Conservation (phyloP, 1,140 invertebrate species). For the Chrysopa pallens region DNA sequence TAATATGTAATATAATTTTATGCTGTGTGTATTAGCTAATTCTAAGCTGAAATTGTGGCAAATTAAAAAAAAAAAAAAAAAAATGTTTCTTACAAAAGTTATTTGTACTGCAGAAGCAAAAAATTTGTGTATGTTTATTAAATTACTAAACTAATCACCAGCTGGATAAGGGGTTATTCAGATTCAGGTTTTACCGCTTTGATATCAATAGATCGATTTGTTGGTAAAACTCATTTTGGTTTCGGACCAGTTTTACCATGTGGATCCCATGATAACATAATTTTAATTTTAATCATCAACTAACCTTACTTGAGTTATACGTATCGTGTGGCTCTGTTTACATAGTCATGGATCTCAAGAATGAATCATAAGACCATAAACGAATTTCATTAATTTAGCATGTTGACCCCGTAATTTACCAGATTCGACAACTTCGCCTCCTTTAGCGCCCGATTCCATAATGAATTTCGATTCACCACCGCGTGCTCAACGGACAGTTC, state of each 20-base stretch:
- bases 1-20: too few relatives aligned
- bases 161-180: conserved; percentile 21
- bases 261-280: conserved; percentile 97
- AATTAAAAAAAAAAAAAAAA: too few relatives aligned
- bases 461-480: conserved; percentile 98
- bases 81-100: too few relatives aligned
- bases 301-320: conserved; percentile 92
- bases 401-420: conserved; percentile 97
- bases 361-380: conserved; percentile 99
- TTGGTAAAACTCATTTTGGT: conserved; percentile 58
- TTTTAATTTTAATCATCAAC: conserved; percentile 91
- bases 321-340: conserved; percentile 93
- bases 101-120: too few relatives aligned
- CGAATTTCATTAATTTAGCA: conserved; percentile 99
- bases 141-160: conserved; percentile 13
- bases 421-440: conserved; percentile 97
- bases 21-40: too few relatives aligned
- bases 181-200: conserved; percentile 30
- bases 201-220: conserved; percentile 40
- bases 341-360: conserved; percentile 98
- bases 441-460: conserved; percentile 95
- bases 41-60: too few relatives aligned
- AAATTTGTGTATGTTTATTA: too few relatives aligned
- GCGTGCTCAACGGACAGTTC: conserved; percentile 71
- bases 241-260: conserved; percentile 95